Evolutionary conservation across 2,888 invertebrate species (phyloP).

Genomic region (Diarsia dahlii): DNA sequence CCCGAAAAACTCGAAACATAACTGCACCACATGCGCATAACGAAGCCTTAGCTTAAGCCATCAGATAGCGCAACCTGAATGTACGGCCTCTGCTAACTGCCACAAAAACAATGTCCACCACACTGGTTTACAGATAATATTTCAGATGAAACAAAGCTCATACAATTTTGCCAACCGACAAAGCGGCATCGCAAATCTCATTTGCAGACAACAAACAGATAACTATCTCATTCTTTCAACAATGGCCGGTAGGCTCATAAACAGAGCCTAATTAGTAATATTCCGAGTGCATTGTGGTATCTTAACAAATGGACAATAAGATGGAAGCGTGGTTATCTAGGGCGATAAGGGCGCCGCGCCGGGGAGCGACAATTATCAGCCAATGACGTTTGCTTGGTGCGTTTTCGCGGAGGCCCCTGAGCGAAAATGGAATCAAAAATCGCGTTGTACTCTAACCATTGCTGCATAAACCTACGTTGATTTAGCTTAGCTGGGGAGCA

Average conservation of each 20-base stretch:
- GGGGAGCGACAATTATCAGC: conserved; percentile 88
- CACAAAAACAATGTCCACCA: conserved; percentile 78
- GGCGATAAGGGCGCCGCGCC: conserved; percentile 85
- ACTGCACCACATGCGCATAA: conserved; percentile 62
- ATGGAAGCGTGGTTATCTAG: conserved; percentile 88
- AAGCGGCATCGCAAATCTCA: conserved; percentile 90
- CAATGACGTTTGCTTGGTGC: conserved; percentile 77
- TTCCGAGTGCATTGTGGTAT: conserved; percentile 89
- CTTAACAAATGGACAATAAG: conserved; percentile 87
- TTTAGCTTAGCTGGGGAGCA: conserved; percentile 11
- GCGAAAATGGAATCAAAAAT: conserved; percentile 45
- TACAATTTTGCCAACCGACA: conserved; percentile 87
- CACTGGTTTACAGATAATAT: conserved; percentile 78
- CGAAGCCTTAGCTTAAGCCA: conserved; percentile 68
- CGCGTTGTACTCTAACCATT: conserved; percentile 65
- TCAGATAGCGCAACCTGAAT: conserved; percentile 77
- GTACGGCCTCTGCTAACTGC: conserved; percentile 65
- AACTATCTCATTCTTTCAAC: conserved; percentile 90
- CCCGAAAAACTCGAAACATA: conserved; percentile 68
- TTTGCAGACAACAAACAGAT: conserved; percentile 89
- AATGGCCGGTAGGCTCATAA: conserved; percentile 89
- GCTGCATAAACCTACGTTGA: conserved; percentile 56
- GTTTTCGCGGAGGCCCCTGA: conserved; percentile 69
- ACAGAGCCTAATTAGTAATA: conserved; percentile 90
- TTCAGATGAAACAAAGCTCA: conserved; percentile 88